These are phyloP conservation scores for Diplodus sargus DNA, from an alignment of 2,797 vertebrate genomes.

Conservation along the genomic window DNA sequence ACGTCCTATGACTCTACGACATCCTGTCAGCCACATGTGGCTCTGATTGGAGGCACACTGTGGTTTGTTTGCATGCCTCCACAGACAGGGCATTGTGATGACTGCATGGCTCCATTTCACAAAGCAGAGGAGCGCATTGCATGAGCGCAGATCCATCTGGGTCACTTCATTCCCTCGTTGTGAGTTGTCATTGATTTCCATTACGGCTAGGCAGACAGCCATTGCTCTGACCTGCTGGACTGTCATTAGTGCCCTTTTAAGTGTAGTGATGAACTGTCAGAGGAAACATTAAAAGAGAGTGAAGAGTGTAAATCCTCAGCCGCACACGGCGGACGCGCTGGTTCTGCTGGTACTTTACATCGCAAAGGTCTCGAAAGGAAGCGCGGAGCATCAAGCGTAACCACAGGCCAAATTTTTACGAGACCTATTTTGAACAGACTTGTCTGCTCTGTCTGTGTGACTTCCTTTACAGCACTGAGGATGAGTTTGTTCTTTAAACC, in stretches of 20 bases:
- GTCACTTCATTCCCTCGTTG: slow-evolving; percentile 78
- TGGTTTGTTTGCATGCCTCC: slow-evolving; percentile 58
- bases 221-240: slow-evolving; percentile 73
- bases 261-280: slow-evolving; percentile 57
- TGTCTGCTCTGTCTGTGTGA: slow-evolving; percentile 6
- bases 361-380: slow-evolving; percentile 14
- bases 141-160: slow-evolving; percentile 69
- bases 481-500: background rate
- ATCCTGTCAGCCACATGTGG: slow-evolving; percentile 71
- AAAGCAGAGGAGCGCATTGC: slow-evolving; percentile 44
- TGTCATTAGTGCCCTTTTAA: slow-evolving; percentile 75
- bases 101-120: slow-evolving; percentile 51
- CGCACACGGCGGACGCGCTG: slow-evolving; percentile 1
- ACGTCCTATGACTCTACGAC: slow-evolving; percentile 58
- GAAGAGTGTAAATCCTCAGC: slow-evolving; percentile 1
- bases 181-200: slow-evolving; percentile 84
- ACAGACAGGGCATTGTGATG: slow-evolving; percentile 56
- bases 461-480: slow-evolving; percentile 4
- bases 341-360: slow-evolving; percentile 23
- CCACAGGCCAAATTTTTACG: background rate
- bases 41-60: slow-evolving; percentile 65
- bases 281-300: slow-evolving; percentile 40
- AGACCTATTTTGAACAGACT: slow-evolving; percentile 21
- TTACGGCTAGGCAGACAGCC: slow-evolving; percentile 69
- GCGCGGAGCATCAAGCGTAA: background rate